Evolutionary conservation across 2,888 invertebrate genomes (phyloP), one percentile per base, ranked within the genome.

Genomic region (Sisyra nigra): DNA sequence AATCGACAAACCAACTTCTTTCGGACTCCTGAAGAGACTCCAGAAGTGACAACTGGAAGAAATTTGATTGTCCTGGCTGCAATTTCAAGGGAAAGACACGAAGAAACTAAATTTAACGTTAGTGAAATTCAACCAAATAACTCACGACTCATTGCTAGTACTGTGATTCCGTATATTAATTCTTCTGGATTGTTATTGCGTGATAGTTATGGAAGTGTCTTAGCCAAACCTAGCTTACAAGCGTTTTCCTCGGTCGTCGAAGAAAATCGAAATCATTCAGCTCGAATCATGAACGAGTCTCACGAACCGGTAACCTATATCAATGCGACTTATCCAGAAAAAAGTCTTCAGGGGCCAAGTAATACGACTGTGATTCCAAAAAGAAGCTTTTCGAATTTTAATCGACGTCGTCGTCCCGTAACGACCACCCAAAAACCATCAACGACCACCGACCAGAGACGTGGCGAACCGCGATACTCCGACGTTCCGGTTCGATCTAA

Each of bases 141-240:
- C 19, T 14, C 38, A 2, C 14, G 38, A 19, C 19, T 38, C 11
- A 38, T 38, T 38, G 38, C 18, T 3, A 38, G 38, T 17, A 11
- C 17, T 3, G 19, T 18, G 11, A 24, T 24, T 24, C 24, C 24
- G 24, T 24, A 5, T 24, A 24, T 24, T 24, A 24, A 24, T 24
- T 24, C 24, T 24, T 24, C 24, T 24, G 24, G 24, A 5, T 24
- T 24, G 7, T 7, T 34, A 7, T 15, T 34, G 34, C 13, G 14
- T 15, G 40, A 40, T 15, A 40, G 40, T 31, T 40, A 40, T 30
- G 40, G 40, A 40, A 40, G 31, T 30, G 40, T 40, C 6, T 13
- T 40, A 10, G 18, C 15, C 9, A 31, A 40, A 10, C 30, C 30
- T 14, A 31, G 9, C 7, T 15, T 40, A 13, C 17, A 40, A 9